Conservation (phyloP, 2,888 invertebrate species). For the Lomographa bimaculata region DNA sequence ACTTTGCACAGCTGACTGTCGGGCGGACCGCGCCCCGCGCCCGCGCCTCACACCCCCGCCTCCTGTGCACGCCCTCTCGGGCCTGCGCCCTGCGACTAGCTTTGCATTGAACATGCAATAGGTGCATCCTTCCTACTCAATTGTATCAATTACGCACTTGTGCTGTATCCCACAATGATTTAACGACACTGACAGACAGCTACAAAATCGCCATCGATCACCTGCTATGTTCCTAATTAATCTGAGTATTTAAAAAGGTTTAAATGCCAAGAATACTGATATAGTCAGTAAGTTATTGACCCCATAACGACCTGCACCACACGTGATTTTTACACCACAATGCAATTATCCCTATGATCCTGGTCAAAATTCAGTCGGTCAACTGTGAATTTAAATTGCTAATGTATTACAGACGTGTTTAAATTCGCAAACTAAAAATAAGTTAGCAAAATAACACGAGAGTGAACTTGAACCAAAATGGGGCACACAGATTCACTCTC, state of each 20-base stretch:
- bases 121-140: conserved; percentile 33
- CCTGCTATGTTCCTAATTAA: too few relatives aligned
- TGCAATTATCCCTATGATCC: conserved; percentile 22
- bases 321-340: conserved; percentile 77
- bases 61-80: conserved; percentile 40
- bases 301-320: conserved; percentile 75
- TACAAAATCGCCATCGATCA: too few relatives aligned
- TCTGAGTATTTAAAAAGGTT: too few relatives aligned
- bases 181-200: neutral
- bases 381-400: neutral
- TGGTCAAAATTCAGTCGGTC: neutral
- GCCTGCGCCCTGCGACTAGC: conserved; percentile 57
- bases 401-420: conserved; percentile 24
- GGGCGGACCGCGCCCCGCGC: conserved; percentile 54
- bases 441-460: conserved; percentile 57
- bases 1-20: conserved; percentile 80
- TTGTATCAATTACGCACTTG: conserved; percentile 29
- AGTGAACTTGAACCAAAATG: conserved; percentile 71
- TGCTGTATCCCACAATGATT: neutral
- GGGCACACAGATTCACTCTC: conserved; percentile 54
- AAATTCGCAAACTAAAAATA: conserved; percentile 30
- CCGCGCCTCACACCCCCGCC: conserved; percentile 39
- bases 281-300: conserved; percentile 67
- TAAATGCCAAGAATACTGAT: neutral
- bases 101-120: conserved; percentile 53